phyloP scores from a whole-genome alignment of 2,888 invertebrate genomes.

The Sceliomorpha sp. region DNA sequence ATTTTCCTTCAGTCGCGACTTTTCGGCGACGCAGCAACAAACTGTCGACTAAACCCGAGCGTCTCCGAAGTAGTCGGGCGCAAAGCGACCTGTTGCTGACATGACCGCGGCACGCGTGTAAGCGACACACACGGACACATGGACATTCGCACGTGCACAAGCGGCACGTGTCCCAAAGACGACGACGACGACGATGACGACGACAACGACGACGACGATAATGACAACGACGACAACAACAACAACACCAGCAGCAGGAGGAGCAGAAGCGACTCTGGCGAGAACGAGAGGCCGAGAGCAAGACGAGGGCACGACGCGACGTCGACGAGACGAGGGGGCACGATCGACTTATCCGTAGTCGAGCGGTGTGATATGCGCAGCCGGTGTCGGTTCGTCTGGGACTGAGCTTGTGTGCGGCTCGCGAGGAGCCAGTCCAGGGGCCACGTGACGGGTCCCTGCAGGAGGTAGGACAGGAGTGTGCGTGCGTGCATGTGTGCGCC shows the following conservation, averaged over 20 bases:
- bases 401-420: conserved; percentile 74
- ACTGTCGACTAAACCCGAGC: no score
- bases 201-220: conserved; percentile 1
- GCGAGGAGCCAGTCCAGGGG: conserved; percentile 64
- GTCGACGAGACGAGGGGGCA: conserved; percentile 1
- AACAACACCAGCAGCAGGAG: no score
- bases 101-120: not conserved
- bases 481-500: conserved; percentile 49
- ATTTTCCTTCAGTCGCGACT: no score
- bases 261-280: no score
- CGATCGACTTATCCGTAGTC: conserved; percentile 18
- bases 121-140: not conserved
- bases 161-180: not conserved
- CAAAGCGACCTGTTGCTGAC: no score
- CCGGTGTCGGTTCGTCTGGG: conserved; percentile 77
- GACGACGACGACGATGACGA: conserved; percentile 9
- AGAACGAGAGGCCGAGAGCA: no score
- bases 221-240: no score
- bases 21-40: no score
- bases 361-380: conserved; percentile 57
- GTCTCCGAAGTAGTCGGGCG: no score
- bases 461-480: conserved; percentile 71
- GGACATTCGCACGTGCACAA: no score
- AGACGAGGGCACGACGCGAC: no score
- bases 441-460: conserved; percentile 80